phyloP scores from a whole-genome alignment of 1,140 invertebrate species.

The Pygmarrhopalites habei region DNA sequence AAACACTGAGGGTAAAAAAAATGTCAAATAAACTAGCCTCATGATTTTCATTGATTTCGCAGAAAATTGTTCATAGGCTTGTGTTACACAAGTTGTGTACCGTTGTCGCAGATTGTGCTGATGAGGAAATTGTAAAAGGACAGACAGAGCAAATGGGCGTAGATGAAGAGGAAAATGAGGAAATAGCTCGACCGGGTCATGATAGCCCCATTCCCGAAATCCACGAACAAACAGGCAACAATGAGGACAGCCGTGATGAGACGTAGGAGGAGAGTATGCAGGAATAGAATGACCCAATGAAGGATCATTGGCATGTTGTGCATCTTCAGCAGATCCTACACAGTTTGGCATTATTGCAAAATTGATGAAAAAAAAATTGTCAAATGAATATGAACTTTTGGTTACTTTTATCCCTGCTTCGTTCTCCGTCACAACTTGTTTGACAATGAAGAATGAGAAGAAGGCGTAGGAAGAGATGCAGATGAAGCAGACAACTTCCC shows the following conservation, averaged over 20 bases:
- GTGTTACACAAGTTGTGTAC: neutral
- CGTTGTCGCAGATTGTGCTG: neutral
- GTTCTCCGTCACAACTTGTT: constrained; percentile 26
- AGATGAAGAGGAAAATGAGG: constrained; percentile 17
- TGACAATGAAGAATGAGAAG: constrained; percentile 23
- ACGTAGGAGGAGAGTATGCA: constrained; percentile 25
- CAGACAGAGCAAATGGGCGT: constrained; percentile 15
- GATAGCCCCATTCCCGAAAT: constrained; percentile 19
- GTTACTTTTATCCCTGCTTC: constrained; percentile 25
- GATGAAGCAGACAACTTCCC: neutral
- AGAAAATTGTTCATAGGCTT: neutral
- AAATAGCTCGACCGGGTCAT: constrained; percentile 2
- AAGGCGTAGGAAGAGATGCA: constrained; percentile 18
- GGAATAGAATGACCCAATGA: constrained; percentile 25
- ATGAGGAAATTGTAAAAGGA: constrained; percentile 28
- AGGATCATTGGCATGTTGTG: constrained; percentile 21
- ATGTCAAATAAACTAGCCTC: neutral
- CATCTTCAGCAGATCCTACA: constrained; percentile 26
- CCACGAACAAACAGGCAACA: constrained; percentile 1
- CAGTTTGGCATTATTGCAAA: neutral
- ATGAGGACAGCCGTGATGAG: constrained; percentile 20
- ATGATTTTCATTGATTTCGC: neutral
- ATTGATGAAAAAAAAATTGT: too few species aligned
- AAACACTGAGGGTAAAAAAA: constrained; percentile 10
- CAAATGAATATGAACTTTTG: too few species aligned